Percentiles rank a stretch among this genome's conserved stretches.
Conservation (phyloP, 1,140 invertebrate genomes). For the Solenopsis invicta region DNA sequence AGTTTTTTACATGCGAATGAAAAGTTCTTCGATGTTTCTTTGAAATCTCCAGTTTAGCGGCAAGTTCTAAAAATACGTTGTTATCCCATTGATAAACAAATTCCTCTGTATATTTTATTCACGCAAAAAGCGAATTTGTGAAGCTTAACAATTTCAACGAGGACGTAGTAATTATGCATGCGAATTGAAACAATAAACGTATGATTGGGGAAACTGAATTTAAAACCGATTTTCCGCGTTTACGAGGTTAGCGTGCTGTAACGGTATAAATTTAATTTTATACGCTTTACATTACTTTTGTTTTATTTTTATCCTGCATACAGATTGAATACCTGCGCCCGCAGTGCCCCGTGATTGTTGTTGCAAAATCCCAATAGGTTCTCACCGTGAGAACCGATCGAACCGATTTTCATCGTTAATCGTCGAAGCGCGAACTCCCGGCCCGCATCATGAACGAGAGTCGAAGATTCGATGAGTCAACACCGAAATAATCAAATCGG, state of each 20-base stretch:
- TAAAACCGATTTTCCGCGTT: conserved; percentile 20
- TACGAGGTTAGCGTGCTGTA: conserved; percentile 11
- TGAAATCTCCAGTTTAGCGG: neutral
- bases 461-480: neutral
- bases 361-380: neutral
- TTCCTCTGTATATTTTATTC: conserved; percentile 23
- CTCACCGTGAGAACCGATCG: neutral
- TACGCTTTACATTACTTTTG: conserved; percentile 13
- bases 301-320: conserved; percentile 1
- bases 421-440: neutral
- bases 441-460: neutral
- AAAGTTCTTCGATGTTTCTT: neutral
- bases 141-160: conserved; percentile 23
- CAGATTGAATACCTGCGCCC: neutral
- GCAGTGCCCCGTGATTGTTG: neutral
- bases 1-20: neutral
- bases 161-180: conserved; percentile 37
- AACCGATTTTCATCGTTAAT: conserved; percentile 8
- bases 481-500: conserved; percentile 43
- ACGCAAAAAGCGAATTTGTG: conserved; percentile 7
- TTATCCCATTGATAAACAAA: conserved; percentile 24
- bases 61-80: neutral
- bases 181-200: conserved; percentile 17
- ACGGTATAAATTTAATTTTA: conserved; percentile 44
- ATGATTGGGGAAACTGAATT: conserved; percentile 43